phyloP scores from a whole-genome alignment of 2,113 vertebrate species.

The Burhinus oedicnemus region DNA sequence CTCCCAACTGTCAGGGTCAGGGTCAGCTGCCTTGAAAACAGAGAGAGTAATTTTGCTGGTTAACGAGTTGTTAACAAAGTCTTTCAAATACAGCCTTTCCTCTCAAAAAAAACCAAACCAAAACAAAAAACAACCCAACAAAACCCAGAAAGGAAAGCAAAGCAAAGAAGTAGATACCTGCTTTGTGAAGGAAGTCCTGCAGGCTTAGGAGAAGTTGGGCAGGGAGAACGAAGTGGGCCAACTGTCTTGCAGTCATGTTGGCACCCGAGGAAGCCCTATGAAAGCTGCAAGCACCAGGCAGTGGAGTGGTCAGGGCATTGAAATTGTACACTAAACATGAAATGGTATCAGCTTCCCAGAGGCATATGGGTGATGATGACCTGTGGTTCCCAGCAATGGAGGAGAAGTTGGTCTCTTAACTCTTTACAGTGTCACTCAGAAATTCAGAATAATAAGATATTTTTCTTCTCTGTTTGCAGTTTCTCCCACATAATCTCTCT shows the following conservation, averaged over 20 bases:
- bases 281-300: neutral
- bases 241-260: neutral
- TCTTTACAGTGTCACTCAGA: neutral
- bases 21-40: neutral
- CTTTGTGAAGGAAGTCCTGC: neutral
- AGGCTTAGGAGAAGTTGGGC: neutral
- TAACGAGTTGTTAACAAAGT: neutral
- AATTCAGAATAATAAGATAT: neutral
- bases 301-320: neutral
- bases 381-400: neutral
- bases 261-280: neutral
- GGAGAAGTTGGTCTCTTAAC: neutral
- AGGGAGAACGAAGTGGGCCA: neutral
- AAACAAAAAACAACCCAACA: neutral
- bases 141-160: neutral
- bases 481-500: neutral
- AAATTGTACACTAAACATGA: neutral
- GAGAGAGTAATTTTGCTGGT: neutral
- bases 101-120: neutral
- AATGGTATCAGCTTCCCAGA: neutral
- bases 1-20: neutral
- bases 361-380: neutral
- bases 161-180: neutral
- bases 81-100: neutral
- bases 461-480: neutral